Conservation (phyloP, 2,888 invertebrate species). For the Heliothis peltigera region DNA sequence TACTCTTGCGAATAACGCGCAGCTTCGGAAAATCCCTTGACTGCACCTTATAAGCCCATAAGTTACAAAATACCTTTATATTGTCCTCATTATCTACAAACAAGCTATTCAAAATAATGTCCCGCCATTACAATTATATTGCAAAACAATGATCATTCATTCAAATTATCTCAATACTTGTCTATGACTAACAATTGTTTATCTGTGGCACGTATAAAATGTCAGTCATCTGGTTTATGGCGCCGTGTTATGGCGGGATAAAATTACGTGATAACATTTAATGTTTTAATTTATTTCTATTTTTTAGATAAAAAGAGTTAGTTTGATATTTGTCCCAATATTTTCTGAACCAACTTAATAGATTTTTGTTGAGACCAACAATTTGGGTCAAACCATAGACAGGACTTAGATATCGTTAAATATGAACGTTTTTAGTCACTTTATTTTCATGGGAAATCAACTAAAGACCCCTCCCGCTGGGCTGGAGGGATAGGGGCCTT, state of each 20-base stretch:
- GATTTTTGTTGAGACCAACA: no score
- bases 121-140: constrained; percentile 37
- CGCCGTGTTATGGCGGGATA: constrained; percentile 31
- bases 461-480: no score
- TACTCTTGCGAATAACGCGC: no score
- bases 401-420: no score
- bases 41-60: neutral
- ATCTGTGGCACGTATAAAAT: constrained; percentile 53
- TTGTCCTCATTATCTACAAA: constrained; percentile 13
- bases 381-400: no score
- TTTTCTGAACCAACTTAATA: no score
- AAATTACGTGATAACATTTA: constrained; percentile 25
- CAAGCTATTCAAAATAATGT: constrained; percentile 46
- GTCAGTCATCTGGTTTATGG: constrained; percentile 56
- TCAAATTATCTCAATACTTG: constrained; percentile 52
- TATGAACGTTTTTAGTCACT: no score
- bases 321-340: neutral
- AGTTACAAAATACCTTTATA: neutral
- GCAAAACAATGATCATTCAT: constrained; percentile 45
- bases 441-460: no score
- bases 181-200: constrained; percentile 55
- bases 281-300: neutral
- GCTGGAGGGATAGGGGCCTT: no score
- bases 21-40: no score
- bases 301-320: neutral